Percentiles rank a stretch among this genome's conserved stretches.
phyloP scores from a whole-genome alignment of 2,797 vertebrate genomes.

The Epinephelus coioides region DNA sequence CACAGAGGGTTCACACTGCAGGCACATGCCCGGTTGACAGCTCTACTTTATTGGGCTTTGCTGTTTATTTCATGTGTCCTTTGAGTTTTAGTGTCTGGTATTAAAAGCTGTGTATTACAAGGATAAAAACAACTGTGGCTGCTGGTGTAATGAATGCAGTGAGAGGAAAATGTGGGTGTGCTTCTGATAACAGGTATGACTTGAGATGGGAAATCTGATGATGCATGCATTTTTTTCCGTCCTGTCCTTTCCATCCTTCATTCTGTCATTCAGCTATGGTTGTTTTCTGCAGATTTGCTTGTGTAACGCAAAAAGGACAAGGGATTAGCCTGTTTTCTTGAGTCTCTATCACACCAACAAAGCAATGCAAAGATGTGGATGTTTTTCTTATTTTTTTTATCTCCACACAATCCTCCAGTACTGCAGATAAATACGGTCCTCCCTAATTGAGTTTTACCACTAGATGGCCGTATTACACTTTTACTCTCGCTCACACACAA shows the following conservation, averaged over 20 bases:
- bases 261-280: conserved; percentile 10
- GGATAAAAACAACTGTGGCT: background rate
- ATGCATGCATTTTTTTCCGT: conserved; percentile 13
- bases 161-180: conserved; percentile 17
- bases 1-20: conserved; percentile 36
- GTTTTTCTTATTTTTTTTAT: background rate
- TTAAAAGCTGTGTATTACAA: conserved; percentile 17
- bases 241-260: conserved; percentile 1
- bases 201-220: conserved; percentile 28
- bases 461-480: conserved; percentile 80
- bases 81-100: conserved; percentile 25
- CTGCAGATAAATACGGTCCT: conserved; percentile 54
- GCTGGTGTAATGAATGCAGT: conserved; percentile 32
- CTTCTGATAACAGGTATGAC: conserved; percentile 20
- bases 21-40: conserved; percentile 45
- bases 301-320: background rate
- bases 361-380: conserved; percentile 14
- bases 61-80: conserved; percentile 44
- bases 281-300: background rate
- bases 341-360: background rate
- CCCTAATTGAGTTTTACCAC: conserved; percentile 64
- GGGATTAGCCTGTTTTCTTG: background rate
- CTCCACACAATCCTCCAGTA: conserved; percentile 18
- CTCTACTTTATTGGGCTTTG: conserved; percentile 44
- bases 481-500: conserved; percentile 9